Percentiles rank a stretch among this genome's conserved stretches.
Evolutionary conservation across 2,888 invertebrate genomes (phyloP).

Genomic region (Beris morrisii): DNA sequence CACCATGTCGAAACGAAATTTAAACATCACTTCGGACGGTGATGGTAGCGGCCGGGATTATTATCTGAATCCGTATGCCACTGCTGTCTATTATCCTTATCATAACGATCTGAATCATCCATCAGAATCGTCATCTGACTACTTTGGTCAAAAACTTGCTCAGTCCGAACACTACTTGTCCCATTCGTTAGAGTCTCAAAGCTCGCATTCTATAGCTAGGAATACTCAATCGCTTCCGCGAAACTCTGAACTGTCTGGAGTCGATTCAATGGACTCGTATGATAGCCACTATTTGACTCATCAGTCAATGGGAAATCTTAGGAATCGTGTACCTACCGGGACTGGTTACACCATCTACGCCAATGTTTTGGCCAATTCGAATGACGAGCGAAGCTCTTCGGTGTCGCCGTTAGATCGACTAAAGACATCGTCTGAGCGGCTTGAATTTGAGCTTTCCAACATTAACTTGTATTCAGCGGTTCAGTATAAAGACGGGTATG

Average conservation of each 20-base stretch:
- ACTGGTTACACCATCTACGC: conserved; percentile 45
- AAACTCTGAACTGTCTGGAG: conserved; percentile 54
- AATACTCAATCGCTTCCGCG: conserved; percentile 54
- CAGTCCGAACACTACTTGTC: conserved; percentile 52
- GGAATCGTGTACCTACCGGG: conserved; percentile 17
- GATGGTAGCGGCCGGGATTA: conserved; percentile 41
- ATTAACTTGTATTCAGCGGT: conserved; percentile 61
- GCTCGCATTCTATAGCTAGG: conserved; percentile 46
- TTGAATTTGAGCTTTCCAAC: conserved; percentile 63
- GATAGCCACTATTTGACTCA: conserved; percentile 55
- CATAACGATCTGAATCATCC: conserved; percentile 53
- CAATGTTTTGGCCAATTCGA: conserved; percentile 52
- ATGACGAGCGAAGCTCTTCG: conserved; percentile 44
- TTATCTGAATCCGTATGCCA: conserved; percentile 44
- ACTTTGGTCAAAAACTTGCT: conserved; percentile 51
- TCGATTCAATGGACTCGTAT: conserved; percentile 55
- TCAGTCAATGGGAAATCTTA: conserved; percentile 45
- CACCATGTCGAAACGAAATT: conserved; percentile 49
- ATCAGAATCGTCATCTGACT: conserved; percentile 53
- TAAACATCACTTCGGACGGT: conserved; percentile 41
- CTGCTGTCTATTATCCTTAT: conserved; percentile 46
- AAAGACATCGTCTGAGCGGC: conserved; percentile 54
- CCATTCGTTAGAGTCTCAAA: conserved; percentile 52
- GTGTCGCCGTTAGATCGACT: conserved; percentile 46
- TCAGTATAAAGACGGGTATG: conserved; percentile 45